Percentiles rank a stretch among this genome's conserved stretches.
These are phyloP conservation scores for Xestia c-nigrum DNA, from an alignment of 2,888 invertebrate species.

Conservation along the genomic window DNA sequence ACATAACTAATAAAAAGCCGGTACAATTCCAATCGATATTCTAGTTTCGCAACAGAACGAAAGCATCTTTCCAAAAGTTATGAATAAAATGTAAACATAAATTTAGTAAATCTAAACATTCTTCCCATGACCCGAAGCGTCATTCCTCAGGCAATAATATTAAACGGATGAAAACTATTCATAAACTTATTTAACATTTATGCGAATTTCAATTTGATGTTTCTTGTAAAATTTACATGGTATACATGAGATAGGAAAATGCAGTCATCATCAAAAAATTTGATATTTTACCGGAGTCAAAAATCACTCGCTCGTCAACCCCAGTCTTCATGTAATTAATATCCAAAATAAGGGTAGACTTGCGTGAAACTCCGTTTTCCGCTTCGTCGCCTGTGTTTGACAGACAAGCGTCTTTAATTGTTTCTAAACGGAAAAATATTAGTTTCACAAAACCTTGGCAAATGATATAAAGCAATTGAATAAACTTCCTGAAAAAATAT, in stretches of 20 bases:
- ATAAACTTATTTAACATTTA: constrained; percentile 39
- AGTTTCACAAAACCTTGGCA: constrained; percentile 1
- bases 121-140: constrained; percentile 5
- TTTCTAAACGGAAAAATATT: neutral
- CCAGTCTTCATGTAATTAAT: neutral
- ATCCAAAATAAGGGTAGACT: neutral
- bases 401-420: neutral
- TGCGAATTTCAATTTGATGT: constrained; percentile 27
- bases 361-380: no score
- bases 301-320: neutral
- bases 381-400: neutral
- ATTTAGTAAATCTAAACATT: constrained; percentile 31
- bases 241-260: neutral
- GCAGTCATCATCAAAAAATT: constrained; percentile 1
- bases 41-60: constrained; percentile 17
- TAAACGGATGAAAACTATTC: constrained; percentile 34
- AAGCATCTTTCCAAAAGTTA: constrained; percentile 27
- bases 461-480: constrained; percentile 1
- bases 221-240: constrained; percentile 17
- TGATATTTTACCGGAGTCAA: neutral
- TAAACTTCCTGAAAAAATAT: constrained; percentile 16
- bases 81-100: constrained; percentile 26
- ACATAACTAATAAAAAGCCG: constrained; percentile 26
- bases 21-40: constrained; percentile 26
- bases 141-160: constrained; percentile 39